Evolutionary conservation across 2,797 vertebrate species (phyloP), one percentile per base, ranked within the genome.

Genomic region (Lepilemur septentrionalis): DNA sequence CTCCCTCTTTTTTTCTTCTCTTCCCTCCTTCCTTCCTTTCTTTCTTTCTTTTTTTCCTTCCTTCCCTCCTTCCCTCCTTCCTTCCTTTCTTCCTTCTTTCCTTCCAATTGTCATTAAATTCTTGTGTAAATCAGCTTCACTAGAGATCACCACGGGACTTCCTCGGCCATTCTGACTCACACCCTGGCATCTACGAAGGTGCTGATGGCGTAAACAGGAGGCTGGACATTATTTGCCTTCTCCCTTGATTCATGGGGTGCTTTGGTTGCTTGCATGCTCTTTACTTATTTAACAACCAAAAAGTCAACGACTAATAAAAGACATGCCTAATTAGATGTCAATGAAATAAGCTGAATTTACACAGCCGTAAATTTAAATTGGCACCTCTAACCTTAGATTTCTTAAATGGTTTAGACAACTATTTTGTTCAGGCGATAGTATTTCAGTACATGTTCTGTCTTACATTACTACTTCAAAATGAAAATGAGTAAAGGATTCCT

Each of bases 291-390:
- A 85, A 63, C 12, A 80, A 81, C 22, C 81, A 83, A 82, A 93
- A 94, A 89, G 38, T 32, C 43, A 94, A 57, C 41, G 28, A 59
- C 25, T 89, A 46, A 72, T 94, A 93, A 89, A 91, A 78, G 59
- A 65, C 8, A 14, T 73, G 48, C 88, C 73, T 93, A 84, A 92
- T 67, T 87, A 83, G 50, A 76, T 52, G 52, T 63, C 67, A 81
- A 1, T 32, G 61, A 96, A 89, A 76, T 69, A 84, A 93, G 28
- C 65, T 94, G 65, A 94, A 87, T 61, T 48, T 32, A 75, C 30
- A 57, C 38, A 78, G 32, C 38, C 67, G 41, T 94, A 90, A 93
- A 78, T 80, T 89, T 83, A 81, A 94, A 38, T 55, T 79, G 70
- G n/a, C 7, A 89, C 41, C 13, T 61, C 70, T 46, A 88, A 43